These are phyloP conservation scores for Gallinago nigripennis DNA, from an alignment of 2,797 vertebrate species.

Conservation along the genomic window DNA sequence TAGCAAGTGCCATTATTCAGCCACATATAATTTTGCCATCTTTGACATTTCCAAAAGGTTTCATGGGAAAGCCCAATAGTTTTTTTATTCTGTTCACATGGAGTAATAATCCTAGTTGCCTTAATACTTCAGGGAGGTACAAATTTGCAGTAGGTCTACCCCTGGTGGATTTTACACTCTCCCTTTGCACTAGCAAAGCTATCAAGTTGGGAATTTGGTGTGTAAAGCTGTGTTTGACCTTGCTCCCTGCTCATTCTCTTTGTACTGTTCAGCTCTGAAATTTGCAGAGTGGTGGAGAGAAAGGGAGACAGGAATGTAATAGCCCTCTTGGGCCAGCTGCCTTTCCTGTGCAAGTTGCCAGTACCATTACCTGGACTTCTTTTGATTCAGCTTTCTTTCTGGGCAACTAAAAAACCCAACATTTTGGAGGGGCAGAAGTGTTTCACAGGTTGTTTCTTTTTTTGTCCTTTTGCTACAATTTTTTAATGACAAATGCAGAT, in stretches of 20 bases:
- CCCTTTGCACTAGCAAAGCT: not conserved
- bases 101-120: not conserved
- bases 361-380: not conserved
- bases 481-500: not conserved
- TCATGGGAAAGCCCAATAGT: not conserved
- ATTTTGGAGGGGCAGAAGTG: not conserved
- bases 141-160: not conserved
- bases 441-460: not conserved
- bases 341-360: not conserved
- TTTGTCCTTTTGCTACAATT: not conserved
- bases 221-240: not conserved
- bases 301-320: not conserved
- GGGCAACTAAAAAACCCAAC: not conserved
- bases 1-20: not conserved
- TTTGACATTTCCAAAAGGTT: not conserved
- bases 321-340: not conserved
- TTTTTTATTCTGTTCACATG: not conserved
- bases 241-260: not conserved
- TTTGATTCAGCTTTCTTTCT: not conserved
- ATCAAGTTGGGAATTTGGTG: fast-evolving
- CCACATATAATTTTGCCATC: not conserved
- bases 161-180: not conserved
- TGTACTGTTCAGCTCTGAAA: not conserved
- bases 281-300: not conserved
- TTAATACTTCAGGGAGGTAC: fast-evolving